These are phyloP conservation scores for Babyrousa celebensis DNA, from an alignment of 2,797 vertebrate species.

Conservation along the genomic window DNA sequence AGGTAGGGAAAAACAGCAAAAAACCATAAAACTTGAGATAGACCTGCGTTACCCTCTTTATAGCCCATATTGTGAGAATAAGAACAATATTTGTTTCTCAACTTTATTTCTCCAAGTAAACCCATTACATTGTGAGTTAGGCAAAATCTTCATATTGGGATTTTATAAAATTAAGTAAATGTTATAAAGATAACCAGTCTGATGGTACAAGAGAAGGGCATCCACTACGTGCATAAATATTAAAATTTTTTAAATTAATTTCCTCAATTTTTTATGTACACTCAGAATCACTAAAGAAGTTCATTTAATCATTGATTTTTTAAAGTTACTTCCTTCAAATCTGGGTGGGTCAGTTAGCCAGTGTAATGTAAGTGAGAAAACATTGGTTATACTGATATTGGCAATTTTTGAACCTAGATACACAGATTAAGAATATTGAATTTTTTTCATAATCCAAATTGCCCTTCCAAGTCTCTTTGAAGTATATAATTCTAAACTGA, in stretches of 20 bases:
- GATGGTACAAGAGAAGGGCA: not conserved
- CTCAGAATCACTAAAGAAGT: slow-evolving; percentile 55
- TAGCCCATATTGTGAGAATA: slow-evolving; percentile 72
- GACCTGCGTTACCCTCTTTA: slow-evolving; percentile 73
- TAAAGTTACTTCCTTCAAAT: slow-evolving; percentile 73
- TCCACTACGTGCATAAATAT: slow-evolving; percentile 52
- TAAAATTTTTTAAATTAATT: slow-evolving; percentile 82
- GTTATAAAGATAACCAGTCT: slow-evolving; percentile 79
- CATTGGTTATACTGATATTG: slow-evolving; percentile 85
- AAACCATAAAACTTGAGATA: slow-evolving; percentile 71
- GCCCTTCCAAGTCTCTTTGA: slow-evolving; percentile 88
- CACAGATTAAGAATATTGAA: slow-evolving; percentile 82
- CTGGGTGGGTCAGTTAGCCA: slow-evolving; percentile 82
- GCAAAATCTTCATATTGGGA: slow-evolving; percentile 73
- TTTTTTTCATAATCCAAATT: slow-evolving; percentile 87
- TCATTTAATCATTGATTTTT: slow-evolving; percentile 75
- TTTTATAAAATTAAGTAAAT: slow-evolving; percentile 79
- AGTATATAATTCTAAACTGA: slow-evolving; percentile 86
- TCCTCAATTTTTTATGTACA: slow-evolving; percentile 12
- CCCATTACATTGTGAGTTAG: slow-evolving; percentile 65
- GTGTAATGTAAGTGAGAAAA: slow-evolving; percentile 81
- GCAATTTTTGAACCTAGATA: slow-evolving; percentile 85
- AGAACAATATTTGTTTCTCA: slow-evolving; percentile 60
- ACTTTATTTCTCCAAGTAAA: slow-evolving; percentile 68
- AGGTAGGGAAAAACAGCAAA: slow-evolving; percentile 76